These are phyloP conservation scores for Amphipoea oculea DNA, from an alignment of 2,888 invertebrate genomes.

Conservation along the genomic window DNA sequence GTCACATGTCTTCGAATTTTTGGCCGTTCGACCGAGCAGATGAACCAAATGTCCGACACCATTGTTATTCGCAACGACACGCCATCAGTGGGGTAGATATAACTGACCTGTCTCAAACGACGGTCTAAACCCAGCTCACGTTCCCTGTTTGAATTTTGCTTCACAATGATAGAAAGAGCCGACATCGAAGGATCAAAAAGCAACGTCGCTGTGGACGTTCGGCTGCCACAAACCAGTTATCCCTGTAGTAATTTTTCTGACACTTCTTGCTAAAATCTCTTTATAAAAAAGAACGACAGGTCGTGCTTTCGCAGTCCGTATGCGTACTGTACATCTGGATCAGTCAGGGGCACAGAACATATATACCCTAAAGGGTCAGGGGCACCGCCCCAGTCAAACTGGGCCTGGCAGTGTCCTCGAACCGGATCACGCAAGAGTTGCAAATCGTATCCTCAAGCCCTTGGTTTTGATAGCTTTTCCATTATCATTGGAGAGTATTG, in stretches of 20 bases:
- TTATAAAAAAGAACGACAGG: conserved; percentile 92
- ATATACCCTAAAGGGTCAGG: no score
- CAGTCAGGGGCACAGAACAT: conserved; percentile 92
- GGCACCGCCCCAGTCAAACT: conserved; percentile 91
- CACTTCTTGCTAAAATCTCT: conserved; percentile 92
- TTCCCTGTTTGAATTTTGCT: conserved; percentile 93
- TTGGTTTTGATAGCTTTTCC: no score
- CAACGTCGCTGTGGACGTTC: conserved; percentile 92
- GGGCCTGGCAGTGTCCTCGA: conserved; percentile 91
- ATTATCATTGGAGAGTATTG: no score
- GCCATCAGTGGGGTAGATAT: no score
- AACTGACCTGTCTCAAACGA: no score
- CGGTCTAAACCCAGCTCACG: conserved; percentile 46
- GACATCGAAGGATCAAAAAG: conserved; percentile 90
- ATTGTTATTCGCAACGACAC: no score
- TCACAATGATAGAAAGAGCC: conserved; percentile 92
- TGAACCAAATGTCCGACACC: no score
- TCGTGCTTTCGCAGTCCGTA: conserved; percentile 92
- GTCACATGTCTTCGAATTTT: conserved; percentile 72
- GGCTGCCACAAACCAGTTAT: conserved; percentile 92
- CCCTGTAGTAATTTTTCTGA: conserved; percentile 94
- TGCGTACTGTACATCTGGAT: conserved; percentile 92
- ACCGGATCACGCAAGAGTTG: conserved; percentile 86
- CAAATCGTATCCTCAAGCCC: no score
- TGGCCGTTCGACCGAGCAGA: no score